Evolutionary conservation across 2,888 invertebrate genomes (phyloP), one percentile per base, ranked within the genome.

Genomic region (Tachina lurida): DNA sequence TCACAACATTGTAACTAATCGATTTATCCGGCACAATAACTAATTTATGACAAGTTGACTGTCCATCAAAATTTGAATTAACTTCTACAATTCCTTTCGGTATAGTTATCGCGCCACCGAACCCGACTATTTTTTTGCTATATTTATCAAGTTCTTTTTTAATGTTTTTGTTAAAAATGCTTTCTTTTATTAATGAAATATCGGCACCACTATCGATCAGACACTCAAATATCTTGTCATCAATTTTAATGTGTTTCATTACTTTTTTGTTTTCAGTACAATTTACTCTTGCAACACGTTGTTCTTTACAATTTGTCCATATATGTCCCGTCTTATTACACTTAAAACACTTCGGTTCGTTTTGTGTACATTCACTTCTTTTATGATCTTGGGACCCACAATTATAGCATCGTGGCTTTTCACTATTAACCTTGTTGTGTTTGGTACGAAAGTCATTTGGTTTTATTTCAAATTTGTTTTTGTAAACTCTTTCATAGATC

Each of bases 161-260:
- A 17, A 68, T 22, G n/a, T 76, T 31, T 65, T 68, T 39, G 13
- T 47, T 67, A 31, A 39, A 43, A 41, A 47, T n/a, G 15, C 54
- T 63, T 31, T 77, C 56, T 65, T 77, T 62, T 12, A 77, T 70
- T 19, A 73, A 17, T 1, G 77, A 83, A 54, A 83, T 54, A 5
- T 82, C 76, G 3, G 79, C 79, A 41, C 58, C 77, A 68, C 77
- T 65, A 31, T 68, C 77, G 15, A 78, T 78, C 19, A 78, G 17
- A 49, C 70, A 70, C 17, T 70, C 68, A 68, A 67, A 70, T 3
- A 22, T 17, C 3, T 41, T 67, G 13, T 31, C 12, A 45, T 60
- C 19, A 9, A 81, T 81, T 45, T 19, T 17, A 45, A 76, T 22
- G 13, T n/a, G 12, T 54, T 77, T 80, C 41, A 76, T 19, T 52